Evolutionary conservation across 2,797 vertebrate genomes (phyloP).

Genomic region (Pteropus rufus): DNA sequence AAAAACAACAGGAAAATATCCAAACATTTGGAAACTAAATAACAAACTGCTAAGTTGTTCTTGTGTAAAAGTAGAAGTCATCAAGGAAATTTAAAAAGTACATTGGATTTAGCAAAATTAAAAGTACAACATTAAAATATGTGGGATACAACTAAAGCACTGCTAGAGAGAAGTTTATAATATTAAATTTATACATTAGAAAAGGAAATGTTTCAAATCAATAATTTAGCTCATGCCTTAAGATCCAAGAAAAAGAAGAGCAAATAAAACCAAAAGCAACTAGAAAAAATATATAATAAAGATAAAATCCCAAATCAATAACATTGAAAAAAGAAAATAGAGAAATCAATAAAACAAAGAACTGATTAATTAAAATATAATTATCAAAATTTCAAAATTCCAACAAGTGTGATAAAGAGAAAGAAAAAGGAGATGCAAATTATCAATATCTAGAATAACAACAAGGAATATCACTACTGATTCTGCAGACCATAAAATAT

Average conservation of each 20-base stretch:
- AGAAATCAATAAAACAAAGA: not conserved
- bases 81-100: not conserved
- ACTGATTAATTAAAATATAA: not conserved
- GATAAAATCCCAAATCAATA: not conserved
- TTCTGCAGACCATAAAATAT: not conserved
- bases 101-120: not conserved
- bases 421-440: not conserved
- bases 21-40: not conserved
- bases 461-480: not conserved
- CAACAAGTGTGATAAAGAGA: not conserved
- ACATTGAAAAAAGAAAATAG: not conserved
- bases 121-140: not conserved
- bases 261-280: not conserved
- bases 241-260: not conserved
- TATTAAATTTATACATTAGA: not conserved
- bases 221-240: not conserved
- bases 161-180: not conserved
- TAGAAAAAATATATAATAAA: not conserved
- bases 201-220: not conserved
- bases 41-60: not conserved
- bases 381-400: not conserved
- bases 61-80: not conserved
- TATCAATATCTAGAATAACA: not conserved
- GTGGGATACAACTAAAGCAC: not conserved
- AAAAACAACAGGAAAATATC: not conserved